phyloP scores from a whole-genome alignment of 2,797 vertebrate species.

The Eupleurogrammus muticus region DNA sequence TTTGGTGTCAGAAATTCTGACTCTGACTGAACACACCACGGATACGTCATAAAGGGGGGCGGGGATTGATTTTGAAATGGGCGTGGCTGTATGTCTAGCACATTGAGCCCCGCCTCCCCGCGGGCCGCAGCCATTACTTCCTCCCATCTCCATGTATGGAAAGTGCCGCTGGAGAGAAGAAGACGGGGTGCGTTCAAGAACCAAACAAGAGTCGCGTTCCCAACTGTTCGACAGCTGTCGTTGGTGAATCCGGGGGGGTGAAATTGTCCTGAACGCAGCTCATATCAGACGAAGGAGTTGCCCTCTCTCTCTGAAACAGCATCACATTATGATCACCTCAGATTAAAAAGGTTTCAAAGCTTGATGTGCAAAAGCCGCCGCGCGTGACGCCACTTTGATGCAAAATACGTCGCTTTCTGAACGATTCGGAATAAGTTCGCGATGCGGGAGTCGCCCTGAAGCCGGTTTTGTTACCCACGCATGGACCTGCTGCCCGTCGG shows the following conservation, averaged over 20 bases:
- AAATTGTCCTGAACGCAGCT: slow-evolving; percentile 66
- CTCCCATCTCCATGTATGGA: slow-evolving; percentile 6
- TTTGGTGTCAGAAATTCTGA: too few relatives aligned
- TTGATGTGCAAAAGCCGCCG: slow-evolving; percentile 5
- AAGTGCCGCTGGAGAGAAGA: slow-evolving; percentile 48
- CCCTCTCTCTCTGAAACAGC: slow-evolving; percentile 68
- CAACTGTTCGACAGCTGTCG: slow-evolving; percentile 34
- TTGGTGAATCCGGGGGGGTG: background rate
- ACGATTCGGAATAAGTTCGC: slow-evolving; percentile 42
- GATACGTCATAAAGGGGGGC: too few relatives aligned
- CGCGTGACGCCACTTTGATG: background rate
- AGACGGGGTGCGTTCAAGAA: slow-evolving; percentile 62
- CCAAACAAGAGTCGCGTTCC: slow-evolving; percentile 26
- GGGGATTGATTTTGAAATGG: too few relatives aligned
- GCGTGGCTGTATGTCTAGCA: too few relatives aligned
- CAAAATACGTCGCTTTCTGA: slow-evolving; percentile 37
- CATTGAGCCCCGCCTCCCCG: too few relatives aligned
- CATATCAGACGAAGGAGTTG: slow-evolving; percentile 69
- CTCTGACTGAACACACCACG: too few relatives aligned
- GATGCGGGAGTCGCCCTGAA: slow-evolving; percentile 48
- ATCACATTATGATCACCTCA: slow-evolving; percentile 69
- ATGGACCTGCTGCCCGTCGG: slow-evolving; percentile 69
- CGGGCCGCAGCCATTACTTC: too few relatives aligned
- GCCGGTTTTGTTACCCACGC: slow-evolving; percentile 42
- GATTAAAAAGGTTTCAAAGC: slow-evolving; percentile 46